Evolutionary conservation across 2,113 vertebrate genomes (phyloP), one percentile per base, ranked within the genome.

Genomic region (Ctenodactylus gundi): DNA sequence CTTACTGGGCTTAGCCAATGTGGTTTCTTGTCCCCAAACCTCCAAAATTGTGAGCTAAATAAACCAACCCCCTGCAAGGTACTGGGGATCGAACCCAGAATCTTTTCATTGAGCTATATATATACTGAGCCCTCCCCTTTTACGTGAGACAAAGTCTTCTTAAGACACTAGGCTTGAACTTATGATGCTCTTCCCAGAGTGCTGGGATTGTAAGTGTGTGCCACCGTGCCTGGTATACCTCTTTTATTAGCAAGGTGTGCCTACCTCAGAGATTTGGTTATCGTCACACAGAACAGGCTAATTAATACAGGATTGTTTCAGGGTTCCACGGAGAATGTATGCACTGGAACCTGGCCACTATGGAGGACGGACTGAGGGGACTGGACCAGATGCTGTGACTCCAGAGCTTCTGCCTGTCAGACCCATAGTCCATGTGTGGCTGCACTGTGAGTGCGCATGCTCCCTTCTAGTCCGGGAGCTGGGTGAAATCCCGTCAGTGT

Each of bases 371-470:
- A 60, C 39, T 44, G 21, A 27, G 27, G 62, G n/a, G 41, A 39
- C 20, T 14, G 25, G 64, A 44, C 39, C 13, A 0, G 1, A 36
- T 2, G 23, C 41, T 39, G 2, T n/a, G 18, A 27, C n/a, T n/a
- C 25, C 18, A 6, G 89, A 1, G 39, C 29, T 21, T 70, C 31
- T 1, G 12, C 23, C 65, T 23, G 39, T 39, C 46, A 60, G 23
- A 39, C 14, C 20, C 27, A 21, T 2, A 4, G 51, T 36, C 60
- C 10, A 15, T 0, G 0, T 6, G 5, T 14, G 0, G 7, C 46
- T 23, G 4, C 0, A 7, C 5, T 0, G 7, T 14, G 5, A 39
- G 7, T 49, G 4, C 4, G 11, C 12, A 49, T 0, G 10, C 7
- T 25, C 13, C 6, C 20, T 46, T 2, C 0, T 4, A 4, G 60